Conservation (phyloP, 1,140 invertebrate genomes). For the Sarcophaga bullata region DNA sequence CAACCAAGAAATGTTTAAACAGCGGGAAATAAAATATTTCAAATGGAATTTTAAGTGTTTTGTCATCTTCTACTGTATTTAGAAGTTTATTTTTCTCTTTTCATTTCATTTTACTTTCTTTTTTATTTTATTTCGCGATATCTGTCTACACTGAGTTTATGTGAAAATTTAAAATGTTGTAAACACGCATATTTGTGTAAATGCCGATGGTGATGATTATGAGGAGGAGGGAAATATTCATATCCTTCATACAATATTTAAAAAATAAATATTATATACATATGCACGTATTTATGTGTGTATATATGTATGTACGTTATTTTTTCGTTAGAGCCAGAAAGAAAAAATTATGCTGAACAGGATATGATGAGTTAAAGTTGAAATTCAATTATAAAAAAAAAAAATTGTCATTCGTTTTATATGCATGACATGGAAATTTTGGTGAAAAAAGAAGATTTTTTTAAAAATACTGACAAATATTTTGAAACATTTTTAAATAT, state of each 20-base stretch:
- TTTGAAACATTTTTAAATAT: background rate
- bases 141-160: background rate
- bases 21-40: conserved; percentile 24
- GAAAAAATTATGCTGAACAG: background rate
- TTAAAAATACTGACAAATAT: background rate
- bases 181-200: conserved; percentile 21
- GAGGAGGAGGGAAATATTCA: too few species aligned
- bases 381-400: conserved; percentile 20
- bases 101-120: background rate
- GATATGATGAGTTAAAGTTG: conserved; percentile 6
- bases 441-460: background rate
- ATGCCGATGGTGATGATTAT: background rate
- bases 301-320: background rate
- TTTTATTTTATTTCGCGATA: background rate
- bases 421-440: background rate
- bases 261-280: too few species aligned
- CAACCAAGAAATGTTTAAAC: background rate
- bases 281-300: too few species aligned
- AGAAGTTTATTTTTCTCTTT: background rate
- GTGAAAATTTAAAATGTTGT: conserved; percentile 5
- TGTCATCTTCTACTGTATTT: background rate
- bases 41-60: conserved; percentile 25
- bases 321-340: background rate
- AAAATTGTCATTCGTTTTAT: background rate
- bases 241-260: too few species aligned